phyloP scores from a whole-genome alignment of 2,113 vertebrate genomes.

The Ifrita kowaldi region DNA sequence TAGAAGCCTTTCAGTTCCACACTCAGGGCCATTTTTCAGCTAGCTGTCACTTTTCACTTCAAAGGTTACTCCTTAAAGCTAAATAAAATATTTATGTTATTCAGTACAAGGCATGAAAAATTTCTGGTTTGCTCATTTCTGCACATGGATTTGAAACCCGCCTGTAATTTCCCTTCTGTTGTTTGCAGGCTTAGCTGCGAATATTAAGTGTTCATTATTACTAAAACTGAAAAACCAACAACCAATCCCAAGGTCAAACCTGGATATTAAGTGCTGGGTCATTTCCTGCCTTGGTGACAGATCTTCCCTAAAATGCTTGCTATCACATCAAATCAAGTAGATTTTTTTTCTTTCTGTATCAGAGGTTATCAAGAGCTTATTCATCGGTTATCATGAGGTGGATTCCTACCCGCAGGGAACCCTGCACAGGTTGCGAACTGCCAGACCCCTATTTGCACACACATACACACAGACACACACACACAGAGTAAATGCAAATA shows the following conservation, averaged over 20 bases:
- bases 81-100: slow-evolving; percentile 64
- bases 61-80: slow-evolving; percentile 50
- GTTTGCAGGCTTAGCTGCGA: background rate
- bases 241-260: background rate
- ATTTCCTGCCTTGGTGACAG: background rate
- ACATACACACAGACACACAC: background rate
- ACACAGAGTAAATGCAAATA: background rate
- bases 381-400: rapidly evolving
- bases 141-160: background rate
- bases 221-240: background rate
- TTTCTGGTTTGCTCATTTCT: slow-evolving; percentile 19
- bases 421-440: background rate
- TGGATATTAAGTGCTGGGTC: background rate
- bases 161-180: background rate
- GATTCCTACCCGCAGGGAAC: background rate
- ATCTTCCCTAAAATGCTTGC: background rate
- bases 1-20: slow-evolving; percentile 24
- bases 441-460: background rate
- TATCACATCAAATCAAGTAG: background rate
- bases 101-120: slow-evolving; percentile 21
- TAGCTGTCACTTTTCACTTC: slow-evolving; percentile 56
- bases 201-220: slow-evolving; percentile 23
- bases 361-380: background rate
- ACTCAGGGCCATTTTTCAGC: slow-evolving; percentile 24
- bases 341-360: background rate